Evolutionary conservation across 2,797 vertebrate species (phyloP).

Genomic region (Scolopax rusticola): DNA sequence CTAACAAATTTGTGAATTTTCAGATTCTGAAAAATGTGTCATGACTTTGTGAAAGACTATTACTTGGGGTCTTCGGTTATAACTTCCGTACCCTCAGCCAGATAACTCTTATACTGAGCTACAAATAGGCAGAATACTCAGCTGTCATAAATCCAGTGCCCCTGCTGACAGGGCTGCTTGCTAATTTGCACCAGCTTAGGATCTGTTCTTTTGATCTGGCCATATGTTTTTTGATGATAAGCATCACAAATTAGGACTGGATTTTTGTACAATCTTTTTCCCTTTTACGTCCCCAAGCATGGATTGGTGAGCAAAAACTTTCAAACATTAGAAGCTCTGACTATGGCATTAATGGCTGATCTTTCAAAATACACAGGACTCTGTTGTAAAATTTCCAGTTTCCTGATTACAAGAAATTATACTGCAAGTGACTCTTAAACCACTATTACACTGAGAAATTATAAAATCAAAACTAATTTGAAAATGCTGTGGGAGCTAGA

Average conservation of each 20-base stretch:
- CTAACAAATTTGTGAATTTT: background rate
- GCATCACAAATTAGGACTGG: conserved; percentile 33
- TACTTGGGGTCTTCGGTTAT: background rate
- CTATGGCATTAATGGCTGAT: background rate
- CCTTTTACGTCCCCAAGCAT: background rate
- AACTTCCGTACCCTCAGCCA: background rate
- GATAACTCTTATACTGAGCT: background rate
- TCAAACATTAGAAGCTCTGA: background rate
- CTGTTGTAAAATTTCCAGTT: background rate
- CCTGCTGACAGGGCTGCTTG: background rate
- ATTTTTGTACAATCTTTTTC: conserved; percentile 31
- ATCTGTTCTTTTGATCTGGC: background rate
- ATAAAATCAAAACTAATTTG: background rate
- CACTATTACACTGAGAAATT: background rate
- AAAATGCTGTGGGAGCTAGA: background rate
- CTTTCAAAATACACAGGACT: background rate
- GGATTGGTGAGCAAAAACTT: background rate
- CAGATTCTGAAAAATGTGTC: background rate
- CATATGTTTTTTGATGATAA: conserved; percentile 10
- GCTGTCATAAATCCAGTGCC: conserved; percentile 12
- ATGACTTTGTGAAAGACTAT: background rate
- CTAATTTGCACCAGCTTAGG: background rate
- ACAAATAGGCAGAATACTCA: background rate
- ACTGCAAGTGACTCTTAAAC: background rate
- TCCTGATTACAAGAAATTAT: background rate